Evolutionary conservation across 1,140 invertebrate genomes (phyloP), one percentile per base, ranked within the genome.

Genomic region (Drosophila santomea): DNA sequence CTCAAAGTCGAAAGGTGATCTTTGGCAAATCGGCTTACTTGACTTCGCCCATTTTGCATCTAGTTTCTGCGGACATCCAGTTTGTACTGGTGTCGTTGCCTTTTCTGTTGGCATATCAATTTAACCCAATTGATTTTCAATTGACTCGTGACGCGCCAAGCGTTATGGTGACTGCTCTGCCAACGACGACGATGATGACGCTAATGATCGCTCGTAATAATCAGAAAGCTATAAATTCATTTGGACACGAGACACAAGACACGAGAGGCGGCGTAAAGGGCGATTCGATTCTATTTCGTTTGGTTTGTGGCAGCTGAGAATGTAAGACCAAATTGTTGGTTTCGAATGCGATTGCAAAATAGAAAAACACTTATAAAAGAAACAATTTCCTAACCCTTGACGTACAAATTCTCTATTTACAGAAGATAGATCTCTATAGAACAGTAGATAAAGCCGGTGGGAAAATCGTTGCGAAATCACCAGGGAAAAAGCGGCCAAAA

Each of bases 111-210:
- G 72, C 69, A 51, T 76, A 78, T 86, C 74, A 86, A 85, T 85
- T 85, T 75, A 80, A 81, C 61, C 78, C 74, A 85, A 85, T 85
- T 85, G 82, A 81, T 81, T 78, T 78, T 81, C 50, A 81, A 80
- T 85, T 78, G 74, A 61, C 82, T 85, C 78, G 77, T 85, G 73
- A 85, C 68, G 76, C 80, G 41, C 23, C 56, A 54, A 60, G 47
- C 50, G 45, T 23, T 69, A 14, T 47, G 56, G 50, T 41, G 41
- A 20, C 28, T 17, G 15, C 57, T 15, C 50, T 47, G 50, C 39
- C 43, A 45, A 8, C 45, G 56, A 4, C 44, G 14, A 4, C 47
- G 44, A 54, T 14, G 60, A 69, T 81, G 75, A 83, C 62, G 80
- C 72, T 85, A 80, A 85, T 85, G 81, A 85, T 85, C 77, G 62